Evolutionary conservation across 2,113 vertebrate species (phyloP).

Genomic region (Elephas maximus): DNA sequence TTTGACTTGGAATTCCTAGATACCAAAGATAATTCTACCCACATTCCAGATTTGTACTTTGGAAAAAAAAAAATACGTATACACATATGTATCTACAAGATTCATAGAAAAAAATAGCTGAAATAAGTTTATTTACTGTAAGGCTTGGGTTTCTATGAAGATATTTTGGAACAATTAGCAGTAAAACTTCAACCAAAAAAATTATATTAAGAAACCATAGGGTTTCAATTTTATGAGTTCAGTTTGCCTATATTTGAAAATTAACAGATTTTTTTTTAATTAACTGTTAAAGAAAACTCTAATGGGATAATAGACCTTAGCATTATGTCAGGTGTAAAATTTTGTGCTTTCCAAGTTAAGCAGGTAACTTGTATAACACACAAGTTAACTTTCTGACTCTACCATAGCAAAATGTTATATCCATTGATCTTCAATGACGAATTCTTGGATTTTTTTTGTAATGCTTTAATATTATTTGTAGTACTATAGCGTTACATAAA

Average conservation of each 20-base stretch:
- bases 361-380: constrained; percentile 29
- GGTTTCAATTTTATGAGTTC: constrained; percentile 64
- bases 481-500: background rate
- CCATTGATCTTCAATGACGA: background rate
- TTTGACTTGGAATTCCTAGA: background rate
- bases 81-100: background rate
- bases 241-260: constrained; percentile 67
- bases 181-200: constrained; percentile 70
- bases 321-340: constrained; percentile 34
- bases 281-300: constrained; percentile 43
- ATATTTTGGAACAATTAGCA: constrained; percentile 78
- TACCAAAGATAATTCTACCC: constrained; percentile 9
- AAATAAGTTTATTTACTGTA: constrained; percentile 66
- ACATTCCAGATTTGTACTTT: constrained; percentile 73
- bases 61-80: background rate
- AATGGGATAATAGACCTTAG: background rate
- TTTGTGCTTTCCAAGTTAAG: constrained; percentile 57
- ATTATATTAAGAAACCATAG: constrained; percentile 39
- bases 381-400: background rate
- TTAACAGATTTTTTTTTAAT: background rate
- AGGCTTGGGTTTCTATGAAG: constrained; percentile 64
- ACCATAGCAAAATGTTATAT: background rate
- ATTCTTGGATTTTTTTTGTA: constrained; percentile 20
- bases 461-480: background rate
- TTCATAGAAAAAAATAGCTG: background rate